phyloP scores from a whole-genome alignment of 2,888 invertebrate species.

The Meloe dianella region DNA sequence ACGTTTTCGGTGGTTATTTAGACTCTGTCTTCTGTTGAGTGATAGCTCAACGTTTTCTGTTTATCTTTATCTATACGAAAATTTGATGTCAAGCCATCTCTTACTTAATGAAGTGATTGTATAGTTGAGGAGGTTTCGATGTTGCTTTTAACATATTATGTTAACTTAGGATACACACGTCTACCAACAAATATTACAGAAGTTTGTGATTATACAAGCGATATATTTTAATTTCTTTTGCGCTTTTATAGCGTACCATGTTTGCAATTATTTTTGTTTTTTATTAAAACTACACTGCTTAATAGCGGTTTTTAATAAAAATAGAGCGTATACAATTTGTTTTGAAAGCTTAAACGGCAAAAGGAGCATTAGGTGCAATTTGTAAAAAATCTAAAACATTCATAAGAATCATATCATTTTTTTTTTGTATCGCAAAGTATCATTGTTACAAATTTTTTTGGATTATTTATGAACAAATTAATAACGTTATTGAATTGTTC shows the following conservation, averaged over 20 bases:
- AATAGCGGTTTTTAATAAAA: not conserved
- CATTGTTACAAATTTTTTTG: not conserved
- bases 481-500: not conserved
- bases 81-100: constrained; percentile 17
- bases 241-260: not conserved
- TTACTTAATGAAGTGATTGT: constrained; percentile 26
- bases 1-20: not conserved
- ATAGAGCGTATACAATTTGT: not conserved
- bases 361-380: not conserved
- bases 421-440: no score
- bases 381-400: not conserved
- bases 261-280: not conserved
- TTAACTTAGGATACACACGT: no score
- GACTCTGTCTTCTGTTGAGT: constrained; percentile 26
- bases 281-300: not conserved
- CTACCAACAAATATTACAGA: no score
- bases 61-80: constrained; percentile 15
- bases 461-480: not conserved
- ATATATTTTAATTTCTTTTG: not conserved
- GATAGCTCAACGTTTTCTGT: constrained; percentile 18
- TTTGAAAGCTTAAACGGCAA: not conserved
- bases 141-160: not conserved
- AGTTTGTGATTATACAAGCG: not conserved
- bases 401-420: not conserved
- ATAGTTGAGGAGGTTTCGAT: constrained; percentile 16